Evolutionary conservation across 2,113 vertebrate genomes (phyloP).

Genomic region (Gavia stellata): DNA sequence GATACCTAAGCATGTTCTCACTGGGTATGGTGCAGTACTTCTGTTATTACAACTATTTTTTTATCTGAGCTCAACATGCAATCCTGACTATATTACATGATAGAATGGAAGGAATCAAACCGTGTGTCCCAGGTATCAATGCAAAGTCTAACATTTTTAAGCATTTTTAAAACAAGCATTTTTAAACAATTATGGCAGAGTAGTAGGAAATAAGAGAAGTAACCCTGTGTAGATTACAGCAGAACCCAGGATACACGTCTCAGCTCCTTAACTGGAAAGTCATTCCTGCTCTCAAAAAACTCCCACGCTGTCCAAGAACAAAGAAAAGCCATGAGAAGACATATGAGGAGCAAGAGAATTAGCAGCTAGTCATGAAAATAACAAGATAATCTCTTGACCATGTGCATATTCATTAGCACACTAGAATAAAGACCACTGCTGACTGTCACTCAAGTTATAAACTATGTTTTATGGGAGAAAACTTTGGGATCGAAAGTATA

Average conservation of each 20-base stretch:
- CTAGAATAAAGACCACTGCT: background rate
- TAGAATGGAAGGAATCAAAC: background rate
- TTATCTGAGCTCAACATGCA: background rate
- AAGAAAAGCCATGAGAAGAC: background rate
- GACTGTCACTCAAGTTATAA: background rate
- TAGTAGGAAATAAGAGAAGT: background rate
- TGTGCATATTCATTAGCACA: background rate
- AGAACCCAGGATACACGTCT: background rate
- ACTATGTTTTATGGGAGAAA: background rate
- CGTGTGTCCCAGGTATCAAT: background rate
- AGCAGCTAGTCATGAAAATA: constrained; percentile 7
- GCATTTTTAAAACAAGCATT: background rate
- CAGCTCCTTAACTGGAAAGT: background rate
- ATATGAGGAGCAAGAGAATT: background rate
- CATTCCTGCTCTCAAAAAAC: background rate
- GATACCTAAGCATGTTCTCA: background rate
- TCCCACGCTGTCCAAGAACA: background rate
- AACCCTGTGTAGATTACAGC: background rate
- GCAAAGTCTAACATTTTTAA: background rate
- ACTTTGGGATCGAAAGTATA: background rate
- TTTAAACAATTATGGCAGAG: background rate
- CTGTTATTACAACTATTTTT: background rate
- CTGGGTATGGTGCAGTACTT: background rate
- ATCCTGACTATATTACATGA: background rate
- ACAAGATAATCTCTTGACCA: background rate